A percentile compares a stretch with the other conserved stretches of the same genome.
phyloP scores from a whole-genome alignment of 1,140 invertebrate genomes.

The Tetraneura akinire region DNA sequence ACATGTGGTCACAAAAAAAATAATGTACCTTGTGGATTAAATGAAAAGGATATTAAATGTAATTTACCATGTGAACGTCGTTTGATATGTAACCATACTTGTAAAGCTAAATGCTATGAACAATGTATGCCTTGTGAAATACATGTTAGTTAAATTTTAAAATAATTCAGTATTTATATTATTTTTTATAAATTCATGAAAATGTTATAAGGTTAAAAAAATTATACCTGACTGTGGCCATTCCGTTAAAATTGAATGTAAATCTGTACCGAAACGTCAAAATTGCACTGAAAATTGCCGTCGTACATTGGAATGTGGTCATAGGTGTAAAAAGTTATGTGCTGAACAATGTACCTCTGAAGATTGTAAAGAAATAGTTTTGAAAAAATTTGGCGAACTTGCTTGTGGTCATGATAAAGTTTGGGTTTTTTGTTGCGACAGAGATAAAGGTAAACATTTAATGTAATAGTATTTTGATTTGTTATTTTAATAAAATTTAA shows the following conservation, averaged over 20 bases:
- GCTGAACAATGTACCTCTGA: background rate
- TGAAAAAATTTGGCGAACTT: slow-evolving; percentile 3
- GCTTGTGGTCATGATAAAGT: slow-evolving; percentile 52
- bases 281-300: background rate
- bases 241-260: background rate
- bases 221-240: slow-evolving; percentile 36
- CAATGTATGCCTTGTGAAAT: background rate
- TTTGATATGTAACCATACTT: slow-evolving; percentile 18
- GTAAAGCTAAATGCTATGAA: slow-evolving; percentile 28
- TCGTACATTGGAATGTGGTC: background rate
- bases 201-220: slow-evolving; percentile 5
- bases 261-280: background rate
- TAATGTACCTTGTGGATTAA: slow-evolving; percentile 17
- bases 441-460: slow-evolving; percentile 36
- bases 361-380: slow-evolving; percentile 18
- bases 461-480: no score
- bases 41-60: background rate
- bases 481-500: no score
- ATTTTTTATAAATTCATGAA: no score
- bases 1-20: slow-evolving; percentile 11
- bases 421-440: slow-evolving; percentile 35
- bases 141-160: background rate
- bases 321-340: background rate
- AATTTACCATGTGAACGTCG: background rate
- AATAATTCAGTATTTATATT: no score